Evolutionary conservation across 2,888 invertebrate genomes (phyloP).

Genomic region (Rhaphigaster nebulosa): DNA sequence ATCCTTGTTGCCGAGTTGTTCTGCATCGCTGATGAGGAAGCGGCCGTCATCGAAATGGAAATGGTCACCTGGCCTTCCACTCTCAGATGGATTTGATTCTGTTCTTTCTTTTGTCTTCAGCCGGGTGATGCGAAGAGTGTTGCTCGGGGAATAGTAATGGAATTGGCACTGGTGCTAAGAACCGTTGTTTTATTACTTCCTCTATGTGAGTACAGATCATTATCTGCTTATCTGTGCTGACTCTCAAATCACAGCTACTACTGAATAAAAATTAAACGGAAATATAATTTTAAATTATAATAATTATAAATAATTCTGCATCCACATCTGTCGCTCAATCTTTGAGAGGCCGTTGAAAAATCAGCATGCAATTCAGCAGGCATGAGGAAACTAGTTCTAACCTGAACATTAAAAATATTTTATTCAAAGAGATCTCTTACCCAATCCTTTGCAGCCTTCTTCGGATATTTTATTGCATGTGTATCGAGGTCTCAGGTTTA

Average conservation of each 20-base stretch:
- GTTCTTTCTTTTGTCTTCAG: neutral
- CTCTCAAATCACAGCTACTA: neutral
- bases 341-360: too few relatives aligned
- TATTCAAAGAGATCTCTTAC: too few relatives aligned
- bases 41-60: neutral
- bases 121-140: neutral
- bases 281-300: too few relatives aligned
- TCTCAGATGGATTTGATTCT: neutral
- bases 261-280: neutral
- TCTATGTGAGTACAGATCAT: neutral
- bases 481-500: too few relatives aligned
- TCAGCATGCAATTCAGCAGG: too few relatives aligned
- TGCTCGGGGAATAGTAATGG: neutral
- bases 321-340: too few relatives aligned
- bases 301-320: too few relatives aligned
- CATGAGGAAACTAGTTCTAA: too few relatives aligned
- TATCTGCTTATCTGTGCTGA: neutral
- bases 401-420: too few relatives aligned
- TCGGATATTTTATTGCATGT: too few relatives aligned
- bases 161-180: neutral
- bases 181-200: conserved; percentile 23
- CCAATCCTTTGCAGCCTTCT: too few relatives aligned
- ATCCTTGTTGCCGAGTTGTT: neutral
- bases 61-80: conserved; percentile 1
- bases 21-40: conserved; percentile 29